A percentile compares a stretch with the other conserved stretches of the same genome.
Evolutionary conservation across 2,888 invertebrate species (phyloP).

Genomic region (Meta bourneti): DNA sequence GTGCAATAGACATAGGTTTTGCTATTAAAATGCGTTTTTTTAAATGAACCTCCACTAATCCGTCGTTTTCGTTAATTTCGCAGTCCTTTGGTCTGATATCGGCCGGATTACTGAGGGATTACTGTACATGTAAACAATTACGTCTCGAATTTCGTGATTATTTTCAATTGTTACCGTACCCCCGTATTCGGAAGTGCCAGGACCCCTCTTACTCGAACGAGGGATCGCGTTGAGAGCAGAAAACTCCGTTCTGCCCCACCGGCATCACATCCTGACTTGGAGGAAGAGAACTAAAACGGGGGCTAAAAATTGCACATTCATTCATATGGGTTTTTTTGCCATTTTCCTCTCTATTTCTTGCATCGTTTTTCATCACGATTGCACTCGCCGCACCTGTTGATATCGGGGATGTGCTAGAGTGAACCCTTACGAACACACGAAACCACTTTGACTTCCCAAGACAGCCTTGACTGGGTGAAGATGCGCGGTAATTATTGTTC

Average conservation of each 20-base stretch:
- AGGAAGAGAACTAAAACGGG: background rate
- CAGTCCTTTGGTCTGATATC: too few species aligned
- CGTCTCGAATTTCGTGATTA: too few species aligned
- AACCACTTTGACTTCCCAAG: too few species aligned
- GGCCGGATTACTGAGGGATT: too few species aligned
- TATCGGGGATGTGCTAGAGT: background rate
- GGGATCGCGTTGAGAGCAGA: slow-evolving; percentile 47
- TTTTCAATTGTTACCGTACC: background rate
- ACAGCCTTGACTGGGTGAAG: too few species aligned
- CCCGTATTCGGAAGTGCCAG: background rate
- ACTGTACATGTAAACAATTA: too few species aligned
- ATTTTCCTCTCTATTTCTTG: background rate
- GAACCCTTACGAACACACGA: too few species aligned
- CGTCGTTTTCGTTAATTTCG: too few species aligned
- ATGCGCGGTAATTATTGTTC: too few species aligned
- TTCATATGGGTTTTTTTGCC: slow-evolving; percentile 7
- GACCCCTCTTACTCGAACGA: slow-evolving; percentile 45
- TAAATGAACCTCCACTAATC: too few species aligned
- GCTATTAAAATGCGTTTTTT: too few species aligned
- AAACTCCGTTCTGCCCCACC: slow-evolving; percentile 70
- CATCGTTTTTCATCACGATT: slow-evolving; percentile 19
- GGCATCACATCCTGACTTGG: slow-evolving; percentile 62
- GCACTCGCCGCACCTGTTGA: slow-evolving; percentile 48
- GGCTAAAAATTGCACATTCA: background rate
- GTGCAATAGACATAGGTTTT: too few species aligned